These are phyloP conservation scores for Mustela nigripes DNA, from an alignment of 2,113 vertebrate genomes.

Conservation along the genomic window DNA sequence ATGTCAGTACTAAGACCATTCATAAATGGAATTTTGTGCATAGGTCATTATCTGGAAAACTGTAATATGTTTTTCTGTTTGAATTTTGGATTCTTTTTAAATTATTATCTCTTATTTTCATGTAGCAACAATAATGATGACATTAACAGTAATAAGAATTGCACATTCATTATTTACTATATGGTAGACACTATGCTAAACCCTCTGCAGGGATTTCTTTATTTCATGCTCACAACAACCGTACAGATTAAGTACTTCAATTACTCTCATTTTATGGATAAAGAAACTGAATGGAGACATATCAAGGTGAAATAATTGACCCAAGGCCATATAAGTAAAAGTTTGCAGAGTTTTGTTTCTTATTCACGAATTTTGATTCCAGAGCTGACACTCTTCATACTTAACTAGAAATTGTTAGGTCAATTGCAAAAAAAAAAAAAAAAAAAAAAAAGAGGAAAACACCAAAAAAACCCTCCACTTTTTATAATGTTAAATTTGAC, in stretches of 20 bases:
- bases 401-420: not conserved
- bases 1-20: not conserved
- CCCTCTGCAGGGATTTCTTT: not conserved
- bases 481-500: not conserved
- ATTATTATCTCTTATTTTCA: not conserved
- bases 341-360: slow-evolving; percentile 26
- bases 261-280: not conserved
- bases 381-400: not conserved
- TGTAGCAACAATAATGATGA: not conserved
- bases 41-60: not conserved
- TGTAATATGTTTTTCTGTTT: not conserved
- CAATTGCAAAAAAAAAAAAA: not conserved
- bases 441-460: not conserved
- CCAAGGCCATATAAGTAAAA: not conserved
- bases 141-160: not conserved
- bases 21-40: not conserved
- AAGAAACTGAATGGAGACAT: not conserved
- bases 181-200: not conserved
- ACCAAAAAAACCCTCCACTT: not conserved
- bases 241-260: slow-evolving; percentile 9
- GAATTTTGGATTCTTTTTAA: not conserved
- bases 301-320: not conserved
- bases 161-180: not conserved
- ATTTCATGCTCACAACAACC: not conserved
- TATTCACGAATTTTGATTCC: not conserved